Evolutionary conservation across 2,113 vertebrate species (phyloP), one percentile per base, ranked within the genome.

Genomic region (Sinocyclocheilus anshuiensis): DNA sequence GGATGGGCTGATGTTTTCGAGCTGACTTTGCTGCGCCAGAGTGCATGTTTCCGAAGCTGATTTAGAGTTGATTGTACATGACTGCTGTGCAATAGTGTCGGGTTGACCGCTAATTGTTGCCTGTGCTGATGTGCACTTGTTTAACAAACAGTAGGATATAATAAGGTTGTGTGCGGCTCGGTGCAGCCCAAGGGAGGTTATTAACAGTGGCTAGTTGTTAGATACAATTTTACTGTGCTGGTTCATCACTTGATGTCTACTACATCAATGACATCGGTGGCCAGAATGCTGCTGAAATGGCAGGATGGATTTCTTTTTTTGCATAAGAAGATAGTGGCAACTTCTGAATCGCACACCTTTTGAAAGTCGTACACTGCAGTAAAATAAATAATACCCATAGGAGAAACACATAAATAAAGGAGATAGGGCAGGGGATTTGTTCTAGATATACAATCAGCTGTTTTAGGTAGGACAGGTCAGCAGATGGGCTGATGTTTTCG

Each of bases 261-360:
- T 96, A 29, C 29, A 29, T 69, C 91, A 95, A 96, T 96, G 94
- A 94, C 94, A 96, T 97, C 96, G 95, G 94, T 95, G 94, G 95
- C 94, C 95, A 95, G 93, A 95, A 96, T 95, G 92, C 94, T 94
- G 94, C 94, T 95, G 95, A 96, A 94, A 93, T 90, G 87, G 93
- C 94, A 92, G 29, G 75, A 86, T 92, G 92, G 86, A 90, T 83
- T 93, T 95, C 93, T 39, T 59, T 65, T 33, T 93, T 93, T 88
- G 92, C 91, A 91, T 92, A 95, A 96, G 94, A 76, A 90, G 91
- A 91, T 93, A 93, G 77, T 88, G 69, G 81, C 83, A 26, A 80
- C 86, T 63, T 72, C 39, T 77, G 87, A 90, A 89, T 77, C 83
- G 87, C 20, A 26, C 77, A 86, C 83, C 91, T 92, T 93, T 88